phyloP scores from a whole-genome alignment of 2,113 vertebrate genomes.

The Alaudala cheleensis region DNA sequence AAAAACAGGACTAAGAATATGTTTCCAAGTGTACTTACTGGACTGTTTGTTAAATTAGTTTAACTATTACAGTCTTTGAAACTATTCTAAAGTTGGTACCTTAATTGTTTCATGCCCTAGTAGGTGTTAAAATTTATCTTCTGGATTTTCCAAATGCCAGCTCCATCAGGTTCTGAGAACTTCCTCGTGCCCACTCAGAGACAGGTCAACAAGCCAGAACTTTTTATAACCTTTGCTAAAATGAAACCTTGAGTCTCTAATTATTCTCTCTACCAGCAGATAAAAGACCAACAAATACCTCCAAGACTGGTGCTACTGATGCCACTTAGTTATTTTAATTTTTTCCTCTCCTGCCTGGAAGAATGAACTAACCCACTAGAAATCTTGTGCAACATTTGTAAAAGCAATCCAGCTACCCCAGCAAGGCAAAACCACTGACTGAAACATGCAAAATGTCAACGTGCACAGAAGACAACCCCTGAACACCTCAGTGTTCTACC shows the following conservation, averaged over 20 bases:
- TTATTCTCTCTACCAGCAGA: conserved; percentile 6
- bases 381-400: background rate
- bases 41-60: conserved; percentile 4
- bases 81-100: conserved; percentile 27
- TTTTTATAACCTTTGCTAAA: conserved; percentile 22
- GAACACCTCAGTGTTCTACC: background rate
- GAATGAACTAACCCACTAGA: background rate
- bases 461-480: background rate
- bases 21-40: background rate
- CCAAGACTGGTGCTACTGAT: background rate
- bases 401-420: background rate
- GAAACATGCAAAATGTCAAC: background rate
- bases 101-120: conserved; percentile 59
- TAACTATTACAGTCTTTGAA: conserved; percentile 7
- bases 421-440: background rate
- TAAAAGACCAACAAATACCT: conserved; percentile 13
- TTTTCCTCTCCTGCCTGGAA: background rate
- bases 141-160: conserved; percentile 66
- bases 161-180: conserved; percentile 45
- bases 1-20: background rate
- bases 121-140: conserved; percentile 50
- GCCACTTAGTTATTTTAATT: background rate
- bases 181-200: conserved; percentile 46
- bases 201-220: conserved; percentile 41
- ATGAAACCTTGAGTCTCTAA: conserved; percentile 13